A percentile compares a stretch with the other conserved stretches of the same genome.
Evolutionary conservation across 1,140 invertebrate species (phyloP).

Genomic region (Pseudomyrmex cubaensis): DNA sequence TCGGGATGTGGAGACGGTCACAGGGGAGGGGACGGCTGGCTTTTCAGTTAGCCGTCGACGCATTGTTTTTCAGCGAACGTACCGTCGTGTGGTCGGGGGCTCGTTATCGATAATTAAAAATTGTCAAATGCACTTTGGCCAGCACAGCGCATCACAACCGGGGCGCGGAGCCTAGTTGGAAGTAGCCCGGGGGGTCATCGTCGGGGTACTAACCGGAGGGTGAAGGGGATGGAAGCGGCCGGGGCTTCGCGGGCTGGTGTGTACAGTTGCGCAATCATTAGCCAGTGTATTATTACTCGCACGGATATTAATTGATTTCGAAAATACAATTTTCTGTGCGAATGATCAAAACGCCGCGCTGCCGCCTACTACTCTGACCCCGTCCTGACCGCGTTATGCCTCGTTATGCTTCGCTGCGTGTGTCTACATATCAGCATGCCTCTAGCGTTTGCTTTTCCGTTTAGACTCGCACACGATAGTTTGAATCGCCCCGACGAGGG

Average conservation of each 20-base stretch:
- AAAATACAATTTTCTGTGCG: conserved; percentile 85
- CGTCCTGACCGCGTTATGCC: conserved; percentile 33
- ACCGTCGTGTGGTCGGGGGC: conserved; percentile 64
- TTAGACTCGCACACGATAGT: conserved; percentile 35
- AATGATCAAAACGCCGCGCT: conserved; percentile 82
- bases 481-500: conserved; percentile 31
- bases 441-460: conserved; percentile 56
- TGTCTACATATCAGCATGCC: conserved; percentile 56
- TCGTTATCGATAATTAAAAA: conserved; percentile 83
- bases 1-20: neutral
- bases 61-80: conserved; percentile 63
- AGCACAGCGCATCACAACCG: conserved; percentile 67
- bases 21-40: neutral
- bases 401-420: conserved; percentile 24
- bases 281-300: conserved; percentile 82
- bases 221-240: conserved; percentile 23
- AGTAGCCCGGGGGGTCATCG: conserved; percentile 74
- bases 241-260: conserved; percentile 38
- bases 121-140: conserved; percentile 83
- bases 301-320: conserved; percentile 84
- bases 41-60: conserved; percentile 69
- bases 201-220: conserved; percentile 60
- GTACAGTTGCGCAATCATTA: conserved; percentile 79
- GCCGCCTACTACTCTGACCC: conserved; percentile 15
- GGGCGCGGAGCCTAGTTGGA: conserved; percentile 74